Evolutionary conservation across 2,888 invertebrate genomes (phyloP).

Genomic region (Beris chalybata): DNA sequence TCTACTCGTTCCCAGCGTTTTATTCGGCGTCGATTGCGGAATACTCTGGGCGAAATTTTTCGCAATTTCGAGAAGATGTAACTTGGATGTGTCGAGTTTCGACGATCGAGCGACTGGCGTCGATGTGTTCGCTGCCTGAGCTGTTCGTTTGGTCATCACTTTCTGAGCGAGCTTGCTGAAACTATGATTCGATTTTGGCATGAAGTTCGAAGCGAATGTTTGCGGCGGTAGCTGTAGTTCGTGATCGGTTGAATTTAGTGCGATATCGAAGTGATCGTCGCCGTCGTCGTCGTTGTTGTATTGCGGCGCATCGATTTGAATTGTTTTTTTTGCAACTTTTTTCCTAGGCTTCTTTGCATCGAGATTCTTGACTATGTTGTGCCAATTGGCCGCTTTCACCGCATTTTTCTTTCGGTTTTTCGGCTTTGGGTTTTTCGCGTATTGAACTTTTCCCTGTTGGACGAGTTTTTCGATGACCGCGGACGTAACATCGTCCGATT

Average conservation of each 20-base stretch:
- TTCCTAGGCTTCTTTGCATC: not conserved
- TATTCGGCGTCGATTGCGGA: constrained; percentile 46
- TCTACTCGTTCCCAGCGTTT: constrained; percentile 4
- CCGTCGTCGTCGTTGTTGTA: not conserved
- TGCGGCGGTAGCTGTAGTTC: constrained; percentile 2
- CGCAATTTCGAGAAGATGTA: constrained; percentile 45
- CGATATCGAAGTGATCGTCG: constrained; percentile 13
- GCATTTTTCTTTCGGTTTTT: not conserved
- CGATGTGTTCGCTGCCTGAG: constrained; percentile 34
- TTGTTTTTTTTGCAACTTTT: not conserved
- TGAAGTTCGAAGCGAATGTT: no score
- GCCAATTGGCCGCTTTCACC: constrained; percentile 1
- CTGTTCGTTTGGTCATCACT: constrained; percentile 46
- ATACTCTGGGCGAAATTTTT: constrained; percentile 44
- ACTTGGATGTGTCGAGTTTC: not conserved
- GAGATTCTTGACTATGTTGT: not conserved
- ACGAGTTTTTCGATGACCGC: constrained; percentile 53
- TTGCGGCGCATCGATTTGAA: not conserved
- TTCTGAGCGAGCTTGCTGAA: constrained; percentile 49
- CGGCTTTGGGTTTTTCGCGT: constrained; percentile 56
- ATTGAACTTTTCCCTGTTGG: constrained; percentile 60
- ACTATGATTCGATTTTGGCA: not conserved
- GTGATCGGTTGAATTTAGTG: not conserved
- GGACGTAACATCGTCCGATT: constrained; percentile 46
- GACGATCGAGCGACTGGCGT: constrained; percentile 35